Evolutionary conservation across 2,888 invertebrate species (phyloP).

Genomic region (Stegana nigrithorax): DNA sequence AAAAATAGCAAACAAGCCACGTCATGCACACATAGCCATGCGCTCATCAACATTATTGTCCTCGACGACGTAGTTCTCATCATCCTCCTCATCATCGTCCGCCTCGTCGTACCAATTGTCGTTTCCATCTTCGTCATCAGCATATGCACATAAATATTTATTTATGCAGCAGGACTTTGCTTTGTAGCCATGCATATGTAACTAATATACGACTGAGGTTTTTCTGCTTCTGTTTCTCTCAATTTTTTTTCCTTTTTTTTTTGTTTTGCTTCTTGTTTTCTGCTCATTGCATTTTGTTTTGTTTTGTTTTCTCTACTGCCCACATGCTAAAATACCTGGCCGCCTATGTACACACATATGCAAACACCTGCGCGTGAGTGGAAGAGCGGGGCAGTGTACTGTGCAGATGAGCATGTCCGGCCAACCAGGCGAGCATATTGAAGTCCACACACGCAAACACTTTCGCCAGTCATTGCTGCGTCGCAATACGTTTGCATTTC

Average conservation of each 20-base stretch:
- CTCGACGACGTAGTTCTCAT: too few species aligned
- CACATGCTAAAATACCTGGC: background rate
- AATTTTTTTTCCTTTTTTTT: too few species aligned
- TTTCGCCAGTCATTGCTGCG: background rate
- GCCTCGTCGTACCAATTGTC: background rate
- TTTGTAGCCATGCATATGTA: background rate
- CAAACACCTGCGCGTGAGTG: background rate
- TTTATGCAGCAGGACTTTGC: background rate
- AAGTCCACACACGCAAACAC: slow-evolving; percentile 18
- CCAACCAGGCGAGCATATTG: slow-evolving; percentile 10
- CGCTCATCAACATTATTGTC: background rate
- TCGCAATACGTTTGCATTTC: slow-evolving; percentile 50
- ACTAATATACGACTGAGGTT: background rate
- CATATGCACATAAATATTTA: background rate
- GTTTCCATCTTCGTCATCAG: background rate
- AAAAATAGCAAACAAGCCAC: background rate
- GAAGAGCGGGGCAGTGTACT: too few species aligned
- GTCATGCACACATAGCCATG: background rate
- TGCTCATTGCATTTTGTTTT: too few species aligned
- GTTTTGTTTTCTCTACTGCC: too few species aligned
- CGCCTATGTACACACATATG: background rate
- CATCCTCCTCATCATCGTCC: background rate
- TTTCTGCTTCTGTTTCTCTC: background rate
- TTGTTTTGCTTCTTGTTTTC: too few species aligned
- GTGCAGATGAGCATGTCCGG: too few species aligned